Conservation (phyloP, 2,888 invertebrate species). For the Brenthis ino region DNA sequence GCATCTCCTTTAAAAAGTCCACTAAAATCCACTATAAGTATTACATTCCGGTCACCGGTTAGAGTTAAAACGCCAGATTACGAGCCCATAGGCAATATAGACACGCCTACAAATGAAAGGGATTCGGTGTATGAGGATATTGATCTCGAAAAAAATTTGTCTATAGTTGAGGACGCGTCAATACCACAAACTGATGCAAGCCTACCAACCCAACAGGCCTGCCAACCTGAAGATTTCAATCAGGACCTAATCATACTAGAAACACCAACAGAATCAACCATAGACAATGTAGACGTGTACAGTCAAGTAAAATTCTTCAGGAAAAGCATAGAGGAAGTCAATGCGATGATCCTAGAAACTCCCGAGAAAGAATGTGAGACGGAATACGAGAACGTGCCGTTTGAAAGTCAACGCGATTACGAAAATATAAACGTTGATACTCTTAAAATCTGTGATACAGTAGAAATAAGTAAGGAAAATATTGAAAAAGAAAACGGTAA, state of each 20-base stretch:
- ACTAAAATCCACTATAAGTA: conserved; percentile 87
- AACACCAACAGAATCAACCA: conserved; percentile 77
- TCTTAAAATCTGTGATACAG: conserved; percentile 64
- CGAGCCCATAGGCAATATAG: conserved; percentile 68
- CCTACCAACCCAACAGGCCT: conserved; percentile 82
- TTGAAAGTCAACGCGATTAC: conserved; percentile 57
- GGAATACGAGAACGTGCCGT: conserved; percentile 66
- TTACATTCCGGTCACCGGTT: conserved; percentile 86
- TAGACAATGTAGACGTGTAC: conserved; percentile 83
- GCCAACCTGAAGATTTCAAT: conserved; percentile 70
- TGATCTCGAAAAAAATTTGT: conserved; percentile 71
- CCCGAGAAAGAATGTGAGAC: conserved; percentile 53
- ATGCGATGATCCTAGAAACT: conserved; percentile 76
- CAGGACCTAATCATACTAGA: conserved; percentile 78
- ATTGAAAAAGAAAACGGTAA: conserved; percentile 67
- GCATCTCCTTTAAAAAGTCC: conserved; percentile 80
- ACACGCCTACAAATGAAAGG: conserved; percentile 72
- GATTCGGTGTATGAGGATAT: conserved; percentile 84
- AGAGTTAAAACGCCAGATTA: conserved; percentile 70
- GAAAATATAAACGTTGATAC: conserved; percentile 69
- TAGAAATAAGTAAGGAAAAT: conserved; percentile 48
- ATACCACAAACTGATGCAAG: conserved; percentile 81
- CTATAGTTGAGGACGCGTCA: conserved; percentile 79
- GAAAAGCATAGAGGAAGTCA: conserved; percentile 87
- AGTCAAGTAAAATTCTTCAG: conserved; percentile 90